phyloP scores from a whole-genome alignment of 2,888 invertebrate genomes.

The Mesochorus sp. region DNA sequence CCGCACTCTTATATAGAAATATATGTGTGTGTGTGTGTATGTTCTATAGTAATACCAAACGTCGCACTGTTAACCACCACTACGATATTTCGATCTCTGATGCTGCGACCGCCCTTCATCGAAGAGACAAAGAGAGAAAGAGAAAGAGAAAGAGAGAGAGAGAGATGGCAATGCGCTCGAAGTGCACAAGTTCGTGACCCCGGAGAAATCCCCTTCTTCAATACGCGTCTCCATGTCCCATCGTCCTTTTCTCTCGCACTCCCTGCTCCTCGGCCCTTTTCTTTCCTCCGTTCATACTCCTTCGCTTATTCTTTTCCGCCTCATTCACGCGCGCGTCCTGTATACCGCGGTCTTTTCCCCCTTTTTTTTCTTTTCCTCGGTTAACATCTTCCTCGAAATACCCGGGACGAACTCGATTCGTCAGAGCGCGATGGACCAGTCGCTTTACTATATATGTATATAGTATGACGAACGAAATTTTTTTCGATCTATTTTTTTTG shows the following conservation, averaged over 20 bases:
- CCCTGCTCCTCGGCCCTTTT: constrained; percentile 1
- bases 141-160: constrained; percentile 58
- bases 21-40: no score
- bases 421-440: constrained; percentile 67
- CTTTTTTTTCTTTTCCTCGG: constrained; percentile 59
- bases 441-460: no score
- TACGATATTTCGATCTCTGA: constrained; percentile 71
- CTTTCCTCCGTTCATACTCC: neutral
- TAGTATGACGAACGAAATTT: no score
- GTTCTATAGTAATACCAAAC: constrained; percentile 40
- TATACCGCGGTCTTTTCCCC: constrained; percentile 34
- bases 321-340: no score
- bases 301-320: constrained; percentile 45
- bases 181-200: constrained; percentile 74
- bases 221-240: neutral
- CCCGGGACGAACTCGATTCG: constrained; percentile 72
- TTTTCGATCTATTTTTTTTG: constrained; percentile 23
- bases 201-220: constrained; percentile 31
- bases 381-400: constrained; percentile 68
- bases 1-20: constrained; percentile 33
- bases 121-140: constrained; percentile 77
- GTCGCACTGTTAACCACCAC: constrained; percentile 29
- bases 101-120: constrained; percentile 74
- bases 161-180: constrained; percentile 67
- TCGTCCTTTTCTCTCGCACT: constrained; percentile 14